These are phyloP conservation scores for Lasius platythorax DNA, from an alignment of 2,888 invertebrate genomes.

Conservation along the genomic window DNA sequence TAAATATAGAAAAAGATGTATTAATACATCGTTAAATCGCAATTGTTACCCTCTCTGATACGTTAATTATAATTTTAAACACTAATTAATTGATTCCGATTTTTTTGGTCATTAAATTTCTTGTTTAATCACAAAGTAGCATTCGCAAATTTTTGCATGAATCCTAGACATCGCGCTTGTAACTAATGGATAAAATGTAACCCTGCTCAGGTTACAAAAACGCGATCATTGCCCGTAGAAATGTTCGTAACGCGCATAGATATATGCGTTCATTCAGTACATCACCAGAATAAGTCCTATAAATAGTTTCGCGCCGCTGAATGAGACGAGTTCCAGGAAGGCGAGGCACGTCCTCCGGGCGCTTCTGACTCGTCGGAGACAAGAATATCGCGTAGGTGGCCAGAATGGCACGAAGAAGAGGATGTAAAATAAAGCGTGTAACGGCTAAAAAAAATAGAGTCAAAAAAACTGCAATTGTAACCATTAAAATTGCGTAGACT, in stretches of 20 bases:
- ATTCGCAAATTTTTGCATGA: not conserved
- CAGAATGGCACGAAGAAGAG: not conserved
- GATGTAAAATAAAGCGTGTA: not conserved
- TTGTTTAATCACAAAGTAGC: not conserved
- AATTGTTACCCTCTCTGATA: no score
- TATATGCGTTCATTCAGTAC: constrained; percentile 66
- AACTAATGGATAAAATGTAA: constrained; percentile 1
- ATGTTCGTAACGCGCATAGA: constrained; percentile 53
- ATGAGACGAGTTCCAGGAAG: constrained; percentile 70
- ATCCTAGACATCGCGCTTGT: not conserved
- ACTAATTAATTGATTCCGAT: not conserved
- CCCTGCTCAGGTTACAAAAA: constrained; percentile 31
- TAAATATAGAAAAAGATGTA: no score
- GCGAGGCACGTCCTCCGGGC: constrained; percentile 46
- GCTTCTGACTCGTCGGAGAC: constrained; percentile 50
- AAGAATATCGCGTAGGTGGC: constrained; percentile 48
- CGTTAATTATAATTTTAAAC: no score
- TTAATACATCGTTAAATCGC: no score
- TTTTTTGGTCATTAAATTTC: not conserved
- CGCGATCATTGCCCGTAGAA: constrained; percentile 58
- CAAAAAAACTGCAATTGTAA: not conserved
- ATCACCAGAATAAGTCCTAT: constrained; percentile 60
- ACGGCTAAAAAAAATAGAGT: not conserved
- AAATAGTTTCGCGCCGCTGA: constrained; percentile 65
- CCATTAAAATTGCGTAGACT: not conserved